phyloP scores from a whole-genome alignment of 2,888 invertebrate genomes.

The Napeogenes inachia region DNA sequence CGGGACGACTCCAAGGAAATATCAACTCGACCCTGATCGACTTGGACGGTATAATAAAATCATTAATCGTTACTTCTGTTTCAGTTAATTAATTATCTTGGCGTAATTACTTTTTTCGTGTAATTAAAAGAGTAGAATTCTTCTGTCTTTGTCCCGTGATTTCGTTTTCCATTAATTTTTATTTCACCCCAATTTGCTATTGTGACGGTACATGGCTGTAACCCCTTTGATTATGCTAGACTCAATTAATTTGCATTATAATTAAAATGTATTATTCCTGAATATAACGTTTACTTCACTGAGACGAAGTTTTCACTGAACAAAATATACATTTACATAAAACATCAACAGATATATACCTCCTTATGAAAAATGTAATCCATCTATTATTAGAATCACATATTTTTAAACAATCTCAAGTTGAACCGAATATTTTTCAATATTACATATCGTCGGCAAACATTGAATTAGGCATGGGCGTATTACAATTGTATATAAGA shows the following conservation, averaged over 20 bases:
- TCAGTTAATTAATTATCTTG: constrained; percentile 78
- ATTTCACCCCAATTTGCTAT: constrained; percentile 79
- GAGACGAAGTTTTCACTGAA: constrained; percentile 8
- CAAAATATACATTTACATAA: no score
- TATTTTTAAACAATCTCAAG: not conserved
- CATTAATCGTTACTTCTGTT: constrained; percentile 78
- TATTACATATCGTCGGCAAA: constrained; percentile 40
- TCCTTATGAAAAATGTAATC: no score
- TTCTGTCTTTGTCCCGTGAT: constrained; percentile 77
- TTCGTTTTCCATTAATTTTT: constrained; percentile 78
- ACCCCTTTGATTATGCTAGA: constrained; percentile 74
- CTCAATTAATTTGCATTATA: constrained; percentile 75
- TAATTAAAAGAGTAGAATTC: constrained; percentile 78
- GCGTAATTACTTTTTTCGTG: constrained; percentile 78
- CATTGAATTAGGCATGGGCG: constrained; percentile 57
- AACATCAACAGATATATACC: no score
- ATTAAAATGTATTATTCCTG: constrained; percentile 70
- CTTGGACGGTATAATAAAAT: constrained; percentile 77
- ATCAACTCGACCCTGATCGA: constrained; percentile 67
- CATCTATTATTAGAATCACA: no score
- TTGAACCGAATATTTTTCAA: constrained; percentile 20
- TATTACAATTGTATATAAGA: constrained; percentile 61
- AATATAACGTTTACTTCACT: constrained; percentile 28
- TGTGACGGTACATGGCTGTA: constrained; percentile 71
- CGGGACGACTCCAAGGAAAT: constrained; percentile 53